Evolutionary conservation across 2,113 vertebrate genomes (phyloP), one percentile per base, ranked within the genome.

Genomic region (Lutjanus erythropterus): DNA sequence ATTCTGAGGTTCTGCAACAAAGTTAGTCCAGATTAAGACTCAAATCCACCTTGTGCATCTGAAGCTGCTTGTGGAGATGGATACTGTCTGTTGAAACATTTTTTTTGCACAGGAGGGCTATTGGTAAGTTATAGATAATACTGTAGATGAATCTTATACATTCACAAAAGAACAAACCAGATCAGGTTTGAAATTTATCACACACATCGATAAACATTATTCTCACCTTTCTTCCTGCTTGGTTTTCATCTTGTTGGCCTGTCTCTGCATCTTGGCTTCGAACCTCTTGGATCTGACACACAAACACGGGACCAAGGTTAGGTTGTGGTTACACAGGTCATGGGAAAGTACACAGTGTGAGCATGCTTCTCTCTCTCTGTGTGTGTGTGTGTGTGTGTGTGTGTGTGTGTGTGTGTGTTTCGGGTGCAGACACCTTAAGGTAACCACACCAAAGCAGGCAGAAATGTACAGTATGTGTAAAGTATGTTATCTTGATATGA

Each of bases 151-250:
- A 39, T 35, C 10, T 37, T 31, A n/a, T 21, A 64, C 59, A 55
- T 4, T 50, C 42, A 41, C 8, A 39, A 10, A 42, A 42, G 12
- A 42, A 42, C 59, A 65, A 39, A 47, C 19, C 33, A 71, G 16
- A 59, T 31, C 23, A 71, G 41, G 25, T 21, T 29, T 60, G 25
- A 21, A 27, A 15, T 39, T 5, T 15, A 14, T 46, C 14, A 29
- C 12, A 25, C 44, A 56, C n/a, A n/a, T 53, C 4, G 39, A 5
- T 9, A 4, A 55, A 71, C 21, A 77, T 33, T 5, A 6, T 55
- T 27, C 93, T 93, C 80, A 98, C 98, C 98, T 96, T 71, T 97
- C 96, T 19, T 98, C 97, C 86, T 98, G 98, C 70, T 96, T 96
- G 27, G 94, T 86, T 59, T 91, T 93, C 37, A 90, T 90, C 81